A percentile compares a stretch with the other conserved stretches of the same genome.
Evolutionary conservation across 2,113 vertebrate genomes (phyloP).

Genomic region (Cinclus mexicanus): DNA sequence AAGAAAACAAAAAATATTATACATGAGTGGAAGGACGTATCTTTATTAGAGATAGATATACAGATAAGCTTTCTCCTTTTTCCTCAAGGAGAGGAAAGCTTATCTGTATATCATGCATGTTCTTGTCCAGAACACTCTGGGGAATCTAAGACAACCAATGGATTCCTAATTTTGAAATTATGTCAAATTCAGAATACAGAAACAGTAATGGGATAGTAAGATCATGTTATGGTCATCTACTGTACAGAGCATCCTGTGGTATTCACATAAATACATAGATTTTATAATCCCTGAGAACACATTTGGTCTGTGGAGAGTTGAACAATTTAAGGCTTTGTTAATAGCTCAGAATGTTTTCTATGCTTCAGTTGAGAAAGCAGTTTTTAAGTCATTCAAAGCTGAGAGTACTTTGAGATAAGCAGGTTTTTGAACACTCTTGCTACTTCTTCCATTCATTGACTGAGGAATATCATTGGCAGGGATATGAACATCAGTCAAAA

Average conservation of each 20-base stretch:
- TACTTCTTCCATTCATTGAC: neutral
- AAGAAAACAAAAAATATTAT: neutral
- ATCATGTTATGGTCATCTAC: neutral
- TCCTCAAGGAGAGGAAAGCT: neutral
- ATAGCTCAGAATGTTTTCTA: neutral
- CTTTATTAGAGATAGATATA: neutral
- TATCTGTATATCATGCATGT: neutral
- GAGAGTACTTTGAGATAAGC: neutral
- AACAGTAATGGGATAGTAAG: neutral
- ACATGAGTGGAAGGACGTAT: neutral
- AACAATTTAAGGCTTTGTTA: neutral
- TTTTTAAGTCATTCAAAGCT: neutral
- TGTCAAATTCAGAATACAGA: neutral
- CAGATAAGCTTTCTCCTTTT: no score
- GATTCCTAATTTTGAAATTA: neutral
- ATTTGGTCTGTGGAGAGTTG: neutral
- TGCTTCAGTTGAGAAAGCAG: neutral
- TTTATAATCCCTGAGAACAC: neutral
- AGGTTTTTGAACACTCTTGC: neutral
- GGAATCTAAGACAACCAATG: neutral
- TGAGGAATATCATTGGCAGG: neutral
- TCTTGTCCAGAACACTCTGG: neutral
- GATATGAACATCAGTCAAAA: neutral
- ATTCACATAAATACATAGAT: neutral
- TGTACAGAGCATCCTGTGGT: neutral